Conservation (phyloP, 2,888 invertebrate genomes). For the Xestoiulus laeticollis region DNA sequence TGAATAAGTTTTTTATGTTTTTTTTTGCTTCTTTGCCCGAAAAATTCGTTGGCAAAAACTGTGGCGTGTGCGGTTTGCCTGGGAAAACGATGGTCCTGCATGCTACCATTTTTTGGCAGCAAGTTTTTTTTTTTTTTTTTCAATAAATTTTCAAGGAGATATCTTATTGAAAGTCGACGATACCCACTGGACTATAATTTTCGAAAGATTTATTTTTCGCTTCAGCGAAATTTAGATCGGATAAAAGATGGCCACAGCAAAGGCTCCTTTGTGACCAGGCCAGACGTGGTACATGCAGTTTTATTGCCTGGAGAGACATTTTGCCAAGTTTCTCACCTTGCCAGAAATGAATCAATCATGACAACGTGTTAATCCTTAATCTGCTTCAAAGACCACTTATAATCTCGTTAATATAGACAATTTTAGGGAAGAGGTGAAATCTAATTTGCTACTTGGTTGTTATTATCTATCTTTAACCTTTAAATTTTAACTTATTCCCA, state of each 20-base stretch:
- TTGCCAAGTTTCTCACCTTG: slow-evolving; percentile 1
- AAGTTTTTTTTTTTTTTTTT: neutral
- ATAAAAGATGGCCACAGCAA: neutral
- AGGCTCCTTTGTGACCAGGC: slow-evolving; percentile 22
- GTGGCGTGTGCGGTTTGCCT: neutral
- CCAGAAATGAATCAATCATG: slow-evolving; percentile 20
- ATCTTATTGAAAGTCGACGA: slow-evolving; percentile 1
- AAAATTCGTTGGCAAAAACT: neutral
- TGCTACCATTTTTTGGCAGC: neutral
- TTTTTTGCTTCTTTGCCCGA: neutral
- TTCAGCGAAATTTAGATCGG: slow-evolving; percentile 2
- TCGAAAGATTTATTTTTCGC: slow-evolving; percentile 30
- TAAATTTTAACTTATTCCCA: neutral
- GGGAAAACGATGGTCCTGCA: neutral
- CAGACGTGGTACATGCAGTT: neutral
- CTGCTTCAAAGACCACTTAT: neutral
- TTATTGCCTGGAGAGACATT: slow-evolving; percentile 28
- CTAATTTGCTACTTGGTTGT: neutral
- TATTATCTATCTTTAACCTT: neutral
- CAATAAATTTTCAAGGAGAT: slow-evolving; percentile 36
- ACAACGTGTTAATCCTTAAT: slow-evolving; percentile 4
- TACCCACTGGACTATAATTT: slow-evolving; percentile 40
- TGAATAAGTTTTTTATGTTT: neutral
- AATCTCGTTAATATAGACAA: neutral
- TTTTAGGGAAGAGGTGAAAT: neutral